These are phyloP conservation scores for Nasonovia ribisnigri DNA, from an alignment of 2,888 invertebrate genomes.

Conservation along the genomic window DNA sequence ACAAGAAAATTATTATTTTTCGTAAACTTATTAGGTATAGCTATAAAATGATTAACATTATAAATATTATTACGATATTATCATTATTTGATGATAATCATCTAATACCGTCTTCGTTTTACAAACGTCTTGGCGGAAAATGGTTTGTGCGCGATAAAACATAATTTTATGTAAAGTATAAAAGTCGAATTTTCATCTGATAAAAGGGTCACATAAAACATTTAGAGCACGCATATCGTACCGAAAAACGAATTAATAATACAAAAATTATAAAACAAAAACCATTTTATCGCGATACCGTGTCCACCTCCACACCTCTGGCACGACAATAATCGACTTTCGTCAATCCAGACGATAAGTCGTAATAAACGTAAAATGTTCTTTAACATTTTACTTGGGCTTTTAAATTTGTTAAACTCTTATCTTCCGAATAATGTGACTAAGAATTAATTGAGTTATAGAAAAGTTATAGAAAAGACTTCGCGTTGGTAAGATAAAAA, in stretches of 20 bases:
- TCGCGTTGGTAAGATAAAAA: background rate
- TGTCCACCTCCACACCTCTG: background rate
- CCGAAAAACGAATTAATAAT: background rate
- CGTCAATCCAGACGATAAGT: background rate
- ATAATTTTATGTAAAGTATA: background rate
- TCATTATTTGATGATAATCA: background rate
- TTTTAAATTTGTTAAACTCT: background rate
- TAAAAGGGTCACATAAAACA: background rate
- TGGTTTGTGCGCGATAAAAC: background rate
- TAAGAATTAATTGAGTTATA: background rate
- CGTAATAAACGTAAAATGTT: background rate
- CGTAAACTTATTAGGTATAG: background rate
- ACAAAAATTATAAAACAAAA: background rate
- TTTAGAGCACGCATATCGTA: background rate
- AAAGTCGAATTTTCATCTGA: background rate
- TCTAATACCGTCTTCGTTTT: background rate
- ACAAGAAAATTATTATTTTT: background rate
- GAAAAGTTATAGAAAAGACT: background rate
- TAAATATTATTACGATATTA: background rate
- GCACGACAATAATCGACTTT: background rate
- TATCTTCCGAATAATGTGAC: background rate
- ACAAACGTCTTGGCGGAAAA: background rate
- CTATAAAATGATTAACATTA: background rate
- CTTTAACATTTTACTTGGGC: background rate
- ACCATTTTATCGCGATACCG: background rate